These are phyloP conservation scores for Cardiocondyla obscurior DNA, from an alignment of 1,140 invertebrate species.

Conservation along the genomic window DNA sequence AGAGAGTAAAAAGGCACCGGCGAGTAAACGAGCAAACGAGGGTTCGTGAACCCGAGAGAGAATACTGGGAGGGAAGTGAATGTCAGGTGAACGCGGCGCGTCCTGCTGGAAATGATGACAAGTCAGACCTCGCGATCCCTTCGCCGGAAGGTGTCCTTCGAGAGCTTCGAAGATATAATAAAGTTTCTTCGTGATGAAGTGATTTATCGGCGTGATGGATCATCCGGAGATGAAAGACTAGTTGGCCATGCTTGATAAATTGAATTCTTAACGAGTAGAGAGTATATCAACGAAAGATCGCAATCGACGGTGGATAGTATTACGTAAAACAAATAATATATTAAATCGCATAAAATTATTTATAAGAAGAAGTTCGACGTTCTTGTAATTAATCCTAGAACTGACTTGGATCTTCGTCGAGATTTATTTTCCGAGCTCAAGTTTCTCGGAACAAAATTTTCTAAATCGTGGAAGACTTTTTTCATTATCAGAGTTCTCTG, in stretches of 20 bases:
- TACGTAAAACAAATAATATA: background rate
- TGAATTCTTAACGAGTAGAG: background rate
- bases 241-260: conserved; percentile 20
- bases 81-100: conserved; percentile 34
- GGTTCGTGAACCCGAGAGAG: conserved; percentile 34
- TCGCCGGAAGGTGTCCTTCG: background rate
- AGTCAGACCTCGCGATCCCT: conserved; percentile 1
- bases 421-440: background rate
- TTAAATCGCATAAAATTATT: background rate
- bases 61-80: conserved; percentile 45
- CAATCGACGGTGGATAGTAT: background rate
- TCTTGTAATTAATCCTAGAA: too few species aligned
- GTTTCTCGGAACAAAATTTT: background rate
- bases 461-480: background rate
- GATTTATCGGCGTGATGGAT: conserved; percentile 46
- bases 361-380: too few species aligned
- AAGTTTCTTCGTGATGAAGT: conserved; percentile 28
- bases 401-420: background rate
- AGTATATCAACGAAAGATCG: background rate
- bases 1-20: conserved; percentile 4
- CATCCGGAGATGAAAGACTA: conserved; percentile 3
- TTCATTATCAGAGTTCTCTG: background rate
- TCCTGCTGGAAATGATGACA: conserved; percentile 48
- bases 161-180: conserved; percentile 26
- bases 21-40: conserved; percentile 27